Evolutionary conservation across 2,888 invertebrate genomes (phyloP), one percentile per base, ranked within the genome.

Genomic region (Chironomus riparius): DNA sequence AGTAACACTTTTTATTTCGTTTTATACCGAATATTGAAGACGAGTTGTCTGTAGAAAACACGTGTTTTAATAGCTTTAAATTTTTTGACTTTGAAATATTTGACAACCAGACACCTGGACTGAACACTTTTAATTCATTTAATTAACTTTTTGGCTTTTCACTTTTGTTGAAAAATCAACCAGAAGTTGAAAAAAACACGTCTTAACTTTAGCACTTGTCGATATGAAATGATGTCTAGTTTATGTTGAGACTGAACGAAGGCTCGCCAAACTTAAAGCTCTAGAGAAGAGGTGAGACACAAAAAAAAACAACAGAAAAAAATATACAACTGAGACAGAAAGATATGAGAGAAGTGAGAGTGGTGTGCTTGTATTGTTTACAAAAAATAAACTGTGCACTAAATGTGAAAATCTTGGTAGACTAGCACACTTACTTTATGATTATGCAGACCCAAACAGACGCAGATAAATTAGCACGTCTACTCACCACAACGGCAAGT

Each of bases 1-100:
- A 74, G 74, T 74, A 74, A 74, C 74, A 74, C 47, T 74, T 72
- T 22, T 72, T 61, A 4, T 18, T 56, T 56, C 56, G n/a, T 56
- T 38, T 38, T 38, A 38, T 10, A 38, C 38, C 38, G 38, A 38
- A 38, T 10, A 38, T 38, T 38, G 38, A 38, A 38, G 38, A 18
- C 56, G 18, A 15, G 18, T 56, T 56, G n/a, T 56, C 7, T 56
- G n/a, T 18, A n/a, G 7, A 10, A 10, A 56, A n/a, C 56, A 56
- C 56, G 65, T 65, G 22, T 65, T 65, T 13, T 65, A 13, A 65
- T 4, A 24, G 21, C 21, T 22, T 65, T 21, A 13, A 4, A 21
- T 6, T 68, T 65, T 65, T 21, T 65, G 5, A 18, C 13, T 65
- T 18, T 18, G 5, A 56, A 56, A 56, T 56, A 3, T 38, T 38